Percentiles rank a stretch among this genome's conserved stretches.
These are phyloP conservation scores for Cephus pygmeus DNA, from an alignment of 2,888 invertebrate species.

Conservation along the genomic window DNA sequence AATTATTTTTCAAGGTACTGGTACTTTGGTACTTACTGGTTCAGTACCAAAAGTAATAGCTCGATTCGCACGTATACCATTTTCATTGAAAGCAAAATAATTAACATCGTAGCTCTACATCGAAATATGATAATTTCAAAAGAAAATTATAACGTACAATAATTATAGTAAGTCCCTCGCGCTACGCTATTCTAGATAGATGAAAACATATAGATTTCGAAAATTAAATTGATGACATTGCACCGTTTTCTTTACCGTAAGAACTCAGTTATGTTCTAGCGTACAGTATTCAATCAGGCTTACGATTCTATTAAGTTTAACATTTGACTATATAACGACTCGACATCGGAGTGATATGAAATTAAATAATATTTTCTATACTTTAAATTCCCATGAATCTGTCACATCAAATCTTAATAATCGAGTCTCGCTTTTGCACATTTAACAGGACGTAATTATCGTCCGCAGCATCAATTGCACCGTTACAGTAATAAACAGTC, in stretches of 20 bases:
- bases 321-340: neutral
- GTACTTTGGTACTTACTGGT: too few species aligned
- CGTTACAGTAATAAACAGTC: constrained; percentile 7
- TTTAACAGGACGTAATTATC: neutral
- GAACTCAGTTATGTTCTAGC: constrained; percentile 48
- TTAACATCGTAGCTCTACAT: neutral
- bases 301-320: constrained; percentile 3
- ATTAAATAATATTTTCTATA: constrained; percentile 19
- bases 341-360: constrained; percentile 1
- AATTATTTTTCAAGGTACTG: neutral
- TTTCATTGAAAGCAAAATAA: neutral
- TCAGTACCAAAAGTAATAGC: neutral
- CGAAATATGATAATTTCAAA: neutral
- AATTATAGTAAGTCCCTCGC: neutral
- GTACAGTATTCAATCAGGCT: constrained; percentile 32
- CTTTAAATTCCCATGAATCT: neutral
- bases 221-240: constrained; percentile 50
- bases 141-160: neutral
- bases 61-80: neutral
- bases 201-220: neutral
- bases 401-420: neutral
- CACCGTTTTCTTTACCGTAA: constrained; percentile 45
- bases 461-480: neutral
- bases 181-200: neutral
- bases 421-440: neutral